Conservation (phyloP, 1,140 invertebrate species). For the Andricus grossulariae region DNA sequence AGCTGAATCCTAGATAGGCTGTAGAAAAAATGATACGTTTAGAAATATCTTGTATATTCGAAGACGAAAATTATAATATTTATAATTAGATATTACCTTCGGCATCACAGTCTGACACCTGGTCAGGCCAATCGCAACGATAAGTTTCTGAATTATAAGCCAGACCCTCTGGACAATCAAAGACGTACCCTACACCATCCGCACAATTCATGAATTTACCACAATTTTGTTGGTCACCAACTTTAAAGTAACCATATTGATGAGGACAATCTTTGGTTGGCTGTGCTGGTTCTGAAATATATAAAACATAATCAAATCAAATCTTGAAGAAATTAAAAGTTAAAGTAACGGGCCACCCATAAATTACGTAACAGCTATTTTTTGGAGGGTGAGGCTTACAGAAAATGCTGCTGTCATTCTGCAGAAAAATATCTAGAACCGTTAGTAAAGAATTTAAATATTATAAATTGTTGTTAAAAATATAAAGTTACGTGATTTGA, state of each 20-base stretch:
- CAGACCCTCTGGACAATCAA: slow-evolving; percentile 88
- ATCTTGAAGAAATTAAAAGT: background rate
- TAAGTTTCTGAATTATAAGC: slow-evolving; percentile 87
- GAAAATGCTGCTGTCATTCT: too few species aligned
- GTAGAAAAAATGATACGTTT: slow-evolving; percentile 48
- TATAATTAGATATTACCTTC: slow-evolving; percentile 77
- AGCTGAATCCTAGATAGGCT: slow-evolving; percentile 83
- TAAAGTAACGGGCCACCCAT: background rate
- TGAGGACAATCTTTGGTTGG: slow-evolving; percentile 88
- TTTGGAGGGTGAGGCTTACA: background rate
- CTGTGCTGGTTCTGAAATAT: slow-evolving; percentile 77
- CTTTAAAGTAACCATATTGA: slow-evolving; percentile 88
- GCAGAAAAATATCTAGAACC: too few species aligned
- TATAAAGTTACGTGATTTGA: too few species aligned
- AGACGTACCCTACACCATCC: slow-evolving; percentile 81
- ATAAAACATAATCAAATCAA: slow-evolving; percentile 12
- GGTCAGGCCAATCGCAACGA: slow-evolving; percentile 92
- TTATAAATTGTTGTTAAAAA: too few species aligned
- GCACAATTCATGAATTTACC: slow-evolving; percentile 91
- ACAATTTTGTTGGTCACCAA: slow-evolving; percentile 84
- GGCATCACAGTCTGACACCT: slow-evolving; percentile 85
- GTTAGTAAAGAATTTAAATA: too few species aligned
- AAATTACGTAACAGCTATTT: background rate
- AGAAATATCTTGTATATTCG: background rate
- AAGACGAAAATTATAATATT: background rate